phyloP scores from a whole-genome alignment of 2,113 vertebrate species.

The Cynopterus brachyotis region DNA sequence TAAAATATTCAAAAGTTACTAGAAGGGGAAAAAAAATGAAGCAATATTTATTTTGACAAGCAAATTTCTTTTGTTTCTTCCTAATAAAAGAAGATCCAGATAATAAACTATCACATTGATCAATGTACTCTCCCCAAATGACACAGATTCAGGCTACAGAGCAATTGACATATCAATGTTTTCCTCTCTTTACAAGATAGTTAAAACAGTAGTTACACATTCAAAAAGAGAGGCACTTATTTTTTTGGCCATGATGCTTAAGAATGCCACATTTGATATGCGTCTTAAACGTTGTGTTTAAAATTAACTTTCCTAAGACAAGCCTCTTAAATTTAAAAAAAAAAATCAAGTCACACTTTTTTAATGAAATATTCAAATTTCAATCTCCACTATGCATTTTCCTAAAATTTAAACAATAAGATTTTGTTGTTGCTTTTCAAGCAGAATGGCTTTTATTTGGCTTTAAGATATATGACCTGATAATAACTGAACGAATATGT shows the following conservation, averaged over 20 bases:
- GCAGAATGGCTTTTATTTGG: not conserved
- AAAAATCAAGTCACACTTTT: not conserved
- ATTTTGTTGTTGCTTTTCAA: constrained; percentile 29
- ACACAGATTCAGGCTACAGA: not conserved
- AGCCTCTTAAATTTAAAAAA: not conserved
- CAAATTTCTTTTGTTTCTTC: constrained; percentile 6
- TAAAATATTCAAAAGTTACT: constrained; percentile 19
- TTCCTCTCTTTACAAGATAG: not conserved
- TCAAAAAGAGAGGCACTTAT: not conserved
- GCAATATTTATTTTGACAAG: not conserved
- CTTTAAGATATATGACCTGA: not conserved
- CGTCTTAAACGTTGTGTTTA: not conserved
- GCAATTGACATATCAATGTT: not conserved
- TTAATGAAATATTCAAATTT: not conserved
- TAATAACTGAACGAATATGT: not conserved
- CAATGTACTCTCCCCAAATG: not conserved
- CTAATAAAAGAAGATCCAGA: constrained; percentile 22
- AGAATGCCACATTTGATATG: not conserved
- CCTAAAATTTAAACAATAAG: not conserved
- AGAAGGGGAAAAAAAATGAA: not conserved
- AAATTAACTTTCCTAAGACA: not conserved
- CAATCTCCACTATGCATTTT: not conserved
- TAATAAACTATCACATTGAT: constrained; percentile 9
- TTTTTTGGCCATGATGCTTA: not conserved
- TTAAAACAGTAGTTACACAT: not conserved